These are phyloP conservation scores for Vanacampus margaritifer DNA, from an alignment of 2,113 vertebrate species.

Conservation along the genomic window DNA sequence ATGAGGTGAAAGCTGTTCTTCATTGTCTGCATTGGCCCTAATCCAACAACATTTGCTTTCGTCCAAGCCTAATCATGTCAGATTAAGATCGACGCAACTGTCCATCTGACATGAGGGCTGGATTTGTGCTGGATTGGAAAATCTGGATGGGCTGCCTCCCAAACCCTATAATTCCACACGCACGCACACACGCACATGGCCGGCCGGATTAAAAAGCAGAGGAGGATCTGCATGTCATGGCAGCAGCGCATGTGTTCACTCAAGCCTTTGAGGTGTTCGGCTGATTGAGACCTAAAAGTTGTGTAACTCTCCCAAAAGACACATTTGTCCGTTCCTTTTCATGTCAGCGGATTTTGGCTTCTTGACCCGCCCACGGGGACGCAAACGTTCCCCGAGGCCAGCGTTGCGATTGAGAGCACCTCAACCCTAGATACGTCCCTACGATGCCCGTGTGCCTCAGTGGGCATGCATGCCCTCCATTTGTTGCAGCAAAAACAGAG, in stretches of 20 bases:
- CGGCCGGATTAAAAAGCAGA: slow-evolving; percentile 58
- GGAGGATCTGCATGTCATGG: slow-evolving; percentile 24
- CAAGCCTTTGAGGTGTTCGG: slow-evolving; percentile 14
- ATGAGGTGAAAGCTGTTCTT: slow-evolving; percentile 25
- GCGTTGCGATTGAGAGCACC: slow-evolving; percentile 49
- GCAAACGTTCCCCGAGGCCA: slow-evolving; percentile 43
- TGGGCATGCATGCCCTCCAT: slow-evolving; percentile 55
- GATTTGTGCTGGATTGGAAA: slow-evolving; percentile 72
- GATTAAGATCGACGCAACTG: slow-evolving; percentile 68
- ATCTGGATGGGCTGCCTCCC: slow-evolving; percentile 62
- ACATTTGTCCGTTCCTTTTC: background rate
- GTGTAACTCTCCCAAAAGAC: background rate
- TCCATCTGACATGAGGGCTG: slow-evolving; percentile 64
- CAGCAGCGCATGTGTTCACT: slow-evolving; percentile 14
- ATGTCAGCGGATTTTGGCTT: slow-evolving; percentile 1
- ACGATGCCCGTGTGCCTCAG: slow-evolving; percentile 58
- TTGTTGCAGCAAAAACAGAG: slow-evolving; percentile 23
- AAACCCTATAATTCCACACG: slow-evolving; percentile 63
- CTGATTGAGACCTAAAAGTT: slow-evolving; percentile 16
- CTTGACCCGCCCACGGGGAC: slow-evolving; percentile 21
- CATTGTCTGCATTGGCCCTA: slow-evolving; percentile 53
- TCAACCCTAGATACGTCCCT: slow-evolving; percentile 54
- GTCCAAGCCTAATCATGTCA: slow-evolving; percentile 55
- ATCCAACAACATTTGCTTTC: slow-evolving; percentile 52
- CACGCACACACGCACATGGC: slow-evolving; percentile 19